phyloP scores from a whole-genome alignment of 2,113 vertebrate genomes.

The Speoplatyrhinus poulsoni region DNA sequence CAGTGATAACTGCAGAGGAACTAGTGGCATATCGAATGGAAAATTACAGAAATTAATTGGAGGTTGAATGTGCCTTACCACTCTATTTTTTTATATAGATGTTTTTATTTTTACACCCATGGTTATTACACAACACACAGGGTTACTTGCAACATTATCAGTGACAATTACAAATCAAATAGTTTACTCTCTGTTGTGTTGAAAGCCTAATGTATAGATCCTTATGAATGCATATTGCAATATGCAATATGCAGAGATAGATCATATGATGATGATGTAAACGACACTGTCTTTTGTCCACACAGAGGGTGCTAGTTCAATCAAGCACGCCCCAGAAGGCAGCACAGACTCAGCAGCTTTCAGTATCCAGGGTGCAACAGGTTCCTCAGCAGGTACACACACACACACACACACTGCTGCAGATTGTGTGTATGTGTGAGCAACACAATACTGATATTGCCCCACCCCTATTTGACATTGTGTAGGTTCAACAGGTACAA shows the following conservation, averaged over 20 bases:
- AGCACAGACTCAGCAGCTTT: constrained; percentile 86
- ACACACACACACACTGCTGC: constrained; percentile 53
- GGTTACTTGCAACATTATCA: neutral
- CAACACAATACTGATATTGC: neutral
- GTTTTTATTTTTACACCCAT: too few relatives aligned
- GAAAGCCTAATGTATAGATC: constrained; percentile 16
- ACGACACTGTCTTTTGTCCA: constrained; percentile 61
- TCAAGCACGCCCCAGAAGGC: constrained; percentile 89
- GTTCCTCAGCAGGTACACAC: constrained; percentile 92
- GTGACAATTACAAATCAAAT: neutral
- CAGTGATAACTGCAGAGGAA: too few relatives aligned
- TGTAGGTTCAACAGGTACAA: constrained; percentile 87
- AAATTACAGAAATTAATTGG: too few relatives aligned
- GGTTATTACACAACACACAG: too few relatives aligned
- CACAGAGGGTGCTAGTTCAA: constrained; percentile 94
- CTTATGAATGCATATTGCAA: constrained; percentile 11
- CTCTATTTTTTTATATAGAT: too few relatives aligned
- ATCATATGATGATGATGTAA: constrained; percentile 63
- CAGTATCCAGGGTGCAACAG: constrained; percentile 89
- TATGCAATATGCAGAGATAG: constrained; percentile 42
- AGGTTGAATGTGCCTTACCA: too few relatives aligned
- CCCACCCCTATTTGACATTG: constrained; percentile 25
- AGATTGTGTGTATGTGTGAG: neutral
- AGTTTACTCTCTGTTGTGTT: constrained; percentile 20
- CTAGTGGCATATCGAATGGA: too few relatives aligned